Conservation (phyloP, 1,140 invertebrate genomes). For the Pogonus chalceus region DNA sequence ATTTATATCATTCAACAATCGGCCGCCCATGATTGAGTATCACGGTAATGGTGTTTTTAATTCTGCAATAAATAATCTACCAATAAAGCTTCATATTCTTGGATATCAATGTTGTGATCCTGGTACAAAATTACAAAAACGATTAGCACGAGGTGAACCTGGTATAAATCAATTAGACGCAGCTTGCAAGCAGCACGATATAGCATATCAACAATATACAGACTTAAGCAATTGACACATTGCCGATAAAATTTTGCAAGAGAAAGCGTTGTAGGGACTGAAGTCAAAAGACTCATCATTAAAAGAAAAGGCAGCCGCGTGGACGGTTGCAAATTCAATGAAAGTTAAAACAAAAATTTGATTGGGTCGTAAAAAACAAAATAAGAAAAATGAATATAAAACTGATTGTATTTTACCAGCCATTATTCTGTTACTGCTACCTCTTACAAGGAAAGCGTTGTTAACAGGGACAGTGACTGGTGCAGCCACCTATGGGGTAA, state of each 20-base stretch:
- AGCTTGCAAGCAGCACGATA: slow-evolving; percentile 24
- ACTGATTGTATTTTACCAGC: slow-evolving; percentile 28
- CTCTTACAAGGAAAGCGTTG: slow-evolving; percentile 12
- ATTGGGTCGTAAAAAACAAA: slow-evolving; percentile 14
- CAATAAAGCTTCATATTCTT: slow-evolving; percentile 18
- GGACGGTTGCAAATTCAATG: slow-evolving; percentile 25
- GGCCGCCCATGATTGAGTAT: too few relatives aligned
- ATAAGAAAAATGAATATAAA: slow-evolving; percentile 16
- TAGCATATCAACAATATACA: slow-evolving; percentile 25
- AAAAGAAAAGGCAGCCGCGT: slow-evolving; percentile 29
- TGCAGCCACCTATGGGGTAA: neutral
- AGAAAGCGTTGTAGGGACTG: slow-evolving; percentile 32
- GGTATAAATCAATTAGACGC: slow-evolving; percentile 23
- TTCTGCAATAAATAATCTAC: slow-evolving; percentile 25
- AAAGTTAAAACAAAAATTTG: slow-evolving; percentile 30
- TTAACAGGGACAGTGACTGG: neutral
- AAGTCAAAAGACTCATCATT: slow-evolving; percentile 29
- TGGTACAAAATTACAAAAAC: too few relatives aligned
- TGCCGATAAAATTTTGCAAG: slow-evolving; percentile 32
- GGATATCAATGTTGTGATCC: slow-evolving; percentile 23
- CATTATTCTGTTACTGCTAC: slow-evolving; percentile 27
- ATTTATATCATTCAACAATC: too few relatives aligned
- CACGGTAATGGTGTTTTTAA: slow-evolving; percentile 24
- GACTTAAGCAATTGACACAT: slow-evolving; percentile 29
- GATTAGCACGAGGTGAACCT: too few relatives aligned